Evolutionary conservation across 1,140 invertebrate species (phyloP).

Genomic region (Pissodes strobi): DNA sequence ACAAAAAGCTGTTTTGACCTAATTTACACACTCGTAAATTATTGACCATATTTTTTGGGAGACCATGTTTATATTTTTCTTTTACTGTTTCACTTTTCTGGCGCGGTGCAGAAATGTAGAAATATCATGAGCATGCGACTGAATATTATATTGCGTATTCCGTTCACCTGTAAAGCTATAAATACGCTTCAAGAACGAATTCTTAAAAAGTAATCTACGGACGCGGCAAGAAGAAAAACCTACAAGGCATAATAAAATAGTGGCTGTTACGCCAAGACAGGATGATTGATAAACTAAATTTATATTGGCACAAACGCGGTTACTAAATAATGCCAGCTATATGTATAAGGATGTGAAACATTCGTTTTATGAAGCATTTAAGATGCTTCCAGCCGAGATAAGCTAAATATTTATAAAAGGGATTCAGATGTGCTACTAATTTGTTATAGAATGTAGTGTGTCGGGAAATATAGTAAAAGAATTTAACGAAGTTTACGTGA

Average conservation of each 20-base stretch:
- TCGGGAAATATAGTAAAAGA: neutral
- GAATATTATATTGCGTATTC: too few species aligned
- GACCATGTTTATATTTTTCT: too few species aligned
- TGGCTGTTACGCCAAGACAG: conserved; percentile 10
- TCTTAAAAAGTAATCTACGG: too few species aligned
- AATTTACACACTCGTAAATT: too few species aligned
- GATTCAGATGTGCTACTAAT: conserved; percentile 12
- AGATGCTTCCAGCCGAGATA: conserved; percentile 20
- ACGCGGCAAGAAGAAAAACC: too few species aligned
- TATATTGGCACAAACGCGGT: conserved; percentile 23
- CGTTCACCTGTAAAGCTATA: too few species aligned
- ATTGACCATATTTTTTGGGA: too few species aligned
- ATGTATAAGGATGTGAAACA: conserved; percentile 24
- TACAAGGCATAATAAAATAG: conserved; percentile 11
- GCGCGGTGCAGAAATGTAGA: too few species aligned
- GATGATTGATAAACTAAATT: conserved; percentile 26
- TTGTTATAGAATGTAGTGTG: neutral
- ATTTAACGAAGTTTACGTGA: neutral
- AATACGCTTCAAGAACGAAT: too few species aligned
- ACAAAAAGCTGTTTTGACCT: too few species aligned
- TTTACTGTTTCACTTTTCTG: too few species aligned
- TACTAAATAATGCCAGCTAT: conserved; percentile 16
- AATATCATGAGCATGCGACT: too few species aligned
- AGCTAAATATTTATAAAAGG: conserved; percentile 25
- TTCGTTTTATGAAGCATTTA: conserved; percentile 27